Conservation (phyloP, 2,113 vertebrate species). For the Peromyscus californicus region DNA sequence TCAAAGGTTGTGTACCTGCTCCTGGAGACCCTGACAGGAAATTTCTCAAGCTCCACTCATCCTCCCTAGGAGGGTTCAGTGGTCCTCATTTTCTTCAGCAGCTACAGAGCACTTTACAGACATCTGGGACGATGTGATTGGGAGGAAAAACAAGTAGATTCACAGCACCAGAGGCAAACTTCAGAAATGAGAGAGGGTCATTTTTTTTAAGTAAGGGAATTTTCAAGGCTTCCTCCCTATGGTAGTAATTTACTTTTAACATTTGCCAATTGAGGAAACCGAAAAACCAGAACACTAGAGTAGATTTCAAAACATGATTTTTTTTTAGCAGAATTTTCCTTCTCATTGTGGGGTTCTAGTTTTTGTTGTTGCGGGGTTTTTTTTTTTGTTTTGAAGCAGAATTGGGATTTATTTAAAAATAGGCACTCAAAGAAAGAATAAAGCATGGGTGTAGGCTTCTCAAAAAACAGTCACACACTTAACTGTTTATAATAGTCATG, state of each 20-base stretch:
- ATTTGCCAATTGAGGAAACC: not conserved
- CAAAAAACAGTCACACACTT: not conserved
- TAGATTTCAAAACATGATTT: not conserved
- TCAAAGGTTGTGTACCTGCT: not conserved
- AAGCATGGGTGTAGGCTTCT: not conserved
- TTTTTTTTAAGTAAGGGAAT: not conserved
- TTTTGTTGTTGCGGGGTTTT: not conserved
- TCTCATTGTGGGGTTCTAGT: not conserved
- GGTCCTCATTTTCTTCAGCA: not conserved
- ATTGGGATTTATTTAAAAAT: not conserved
- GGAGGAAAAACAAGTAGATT: not conserved
- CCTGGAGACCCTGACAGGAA: fast-evolving
- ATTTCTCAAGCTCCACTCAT: not conserved
- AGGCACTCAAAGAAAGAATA: not conserved
- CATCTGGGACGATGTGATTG: not conserved
- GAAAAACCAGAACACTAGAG: not conserved
- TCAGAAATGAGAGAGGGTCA: not conserved
- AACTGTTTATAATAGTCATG: not conserved
- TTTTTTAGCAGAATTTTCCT: not conserved
- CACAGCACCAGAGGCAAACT: not conserved
- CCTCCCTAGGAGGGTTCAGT: not conserved
- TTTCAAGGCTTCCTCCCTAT: not conserved
- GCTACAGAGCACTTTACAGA: not conserved
- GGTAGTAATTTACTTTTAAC: not conserved
- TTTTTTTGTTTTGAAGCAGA: not conserved